Conservation (phyloP, 2,888 invertebrate species). For the Strigamia crassipes region DNA sequence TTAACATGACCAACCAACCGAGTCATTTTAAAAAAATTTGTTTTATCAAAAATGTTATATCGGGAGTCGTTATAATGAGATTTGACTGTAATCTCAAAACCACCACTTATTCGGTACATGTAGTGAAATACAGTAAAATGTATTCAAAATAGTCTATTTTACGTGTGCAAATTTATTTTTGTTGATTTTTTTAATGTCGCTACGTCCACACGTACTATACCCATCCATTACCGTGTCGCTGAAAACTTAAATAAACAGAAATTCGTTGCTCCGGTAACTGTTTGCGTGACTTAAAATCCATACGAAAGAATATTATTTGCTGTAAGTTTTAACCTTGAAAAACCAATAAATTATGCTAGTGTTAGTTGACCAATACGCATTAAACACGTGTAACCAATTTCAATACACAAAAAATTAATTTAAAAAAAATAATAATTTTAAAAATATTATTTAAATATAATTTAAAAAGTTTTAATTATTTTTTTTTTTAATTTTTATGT, state of each 20-base stretch:
- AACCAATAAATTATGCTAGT: not conserved
- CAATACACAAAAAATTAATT: not conserved
- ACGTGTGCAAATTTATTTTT: too few relatives aligned
- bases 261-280: not conserved
- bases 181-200: not conserved
- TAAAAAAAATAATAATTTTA: not conserved
- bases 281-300: not conserved
- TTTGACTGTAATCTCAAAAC: too few relatives aligned
- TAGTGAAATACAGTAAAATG: too few relatives aligned
- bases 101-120: too few relatives aligned
- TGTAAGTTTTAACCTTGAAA: not conserved
- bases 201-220: not conserved
- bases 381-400: not conserved
- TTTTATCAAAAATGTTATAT: too few relatives aligned
- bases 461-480: too few relatives aligned
- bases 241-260: conserved; percentile 5
- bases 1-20: too few relatives aligned
- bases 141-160: too few relatives aligned
- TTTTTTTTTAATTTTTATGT: too few relatives aligned
- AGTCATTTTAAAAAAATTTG: too few relatives aligned
- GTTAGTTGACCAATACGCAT: not conserved
- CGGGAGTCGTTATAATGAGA: too few relatives aligned
- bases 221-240: not conserved
- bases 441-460: too few relatives aligned
- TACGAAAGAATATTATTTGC: not conserved